Conservation (phyloP, 1,140 invertebrate species). For the Drosophila pruinosa region DNA sequence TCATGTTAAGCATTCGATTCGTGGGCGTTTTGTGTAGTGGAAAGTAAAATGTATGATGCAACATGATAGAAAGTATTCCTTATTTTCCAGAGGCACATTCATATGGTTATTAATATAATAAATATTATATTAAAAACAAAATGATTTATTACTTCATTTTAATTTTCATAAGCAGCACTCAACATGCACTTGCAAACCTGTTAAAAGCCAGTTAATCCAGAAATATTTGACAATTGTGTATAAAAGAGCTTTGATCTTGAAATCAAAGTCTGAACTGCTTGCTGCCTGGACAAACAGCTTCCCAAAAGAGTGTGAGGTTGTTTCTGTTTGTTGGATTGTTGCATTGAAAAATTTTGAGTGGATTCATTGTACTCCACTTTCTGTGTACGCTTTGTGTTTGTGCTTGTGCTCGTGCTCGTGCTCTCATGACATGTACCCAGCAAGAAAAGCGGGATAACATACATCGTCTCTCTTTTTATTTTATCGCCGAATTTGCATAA, state of each 20-base stretch:
- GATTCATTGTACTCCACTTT: constrained; percentile 29
- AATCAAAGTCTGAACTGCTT: constrained; percentile 7
- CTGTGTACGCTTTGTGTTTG: background rate
- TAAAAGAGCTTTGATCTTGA: too few species aligned
- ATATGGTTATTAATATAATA: too few species aligned
- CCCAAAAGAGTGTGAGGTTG: background rate
- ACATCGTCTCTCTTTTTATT: constrained; percentile 13
- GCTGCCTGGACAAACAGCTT: constrained; percentile 31
- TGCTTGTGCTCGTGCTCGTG: background rate
- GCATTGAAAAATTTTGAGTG: constrained; percentile 20
- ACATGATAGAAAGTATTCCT: too few species aligned
- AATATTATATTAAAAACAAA: too few species aligned
- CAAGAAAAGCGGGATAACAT: constrained; percentile 21
- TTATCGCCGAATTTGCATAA: constrained; percentile 28
- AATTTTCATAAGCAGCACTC: background rate
- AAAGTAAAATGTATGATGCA: background rate
- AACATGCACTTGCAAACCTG: constrained; percentile 9
- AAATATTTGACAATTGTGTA: background rate
- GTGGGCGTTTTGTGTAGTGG: constrained; percentile 33
- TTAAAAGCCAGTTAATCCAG: constrained; percentile 16
- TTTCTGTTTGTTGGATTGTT: constrained; percentile 9
- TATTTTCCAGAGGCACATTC: too few species aligned
- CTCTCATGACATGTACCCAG: constrained; percentile 14
- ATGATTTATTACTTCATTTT: background rate
- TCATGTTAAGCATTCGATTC: constrained; percentile 58